Percentiles rank a stretch among this genome's conserved stretches.
These are phyloP conservation scores for Drosophila suzukii DNA, from an alignment of 1,140 invertebrate species.

Conservation along the genomic window DNA sequence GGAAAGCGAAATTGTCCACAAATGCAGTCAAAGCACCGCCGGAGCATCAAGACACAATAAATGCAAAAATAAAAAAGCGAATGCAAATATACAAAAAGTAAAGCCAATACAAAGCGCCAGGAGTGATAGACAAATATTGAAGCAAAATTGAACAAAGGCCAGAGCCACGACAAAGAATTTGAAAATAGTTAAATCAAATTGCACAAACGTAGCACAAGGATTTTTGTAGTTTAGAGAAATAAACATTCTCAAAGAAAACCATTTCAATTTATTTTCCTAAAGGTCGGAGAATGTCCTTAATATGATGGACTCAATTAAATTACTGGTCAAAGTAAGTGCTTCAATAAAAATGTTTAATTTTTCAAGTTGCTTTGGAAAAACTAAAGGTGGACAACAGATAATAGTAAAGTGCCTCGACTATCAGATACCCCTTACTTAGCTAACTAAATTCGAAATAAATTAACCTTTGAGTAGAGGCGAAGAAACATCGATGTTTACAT, in stretches of 20 bases:
- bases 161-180: neutral
- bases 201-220: neutral
- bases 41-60: slow-evolving; percentile 26
- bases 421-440: too few species aligned
- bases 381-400: too few species aligned
- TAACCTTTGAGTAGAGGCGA: too few species aligned
- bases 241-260: neutral
- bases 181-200: slow-evolving; percentile 20
- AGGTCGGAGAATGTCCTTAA: neutral
- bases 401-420: too few species aligned
- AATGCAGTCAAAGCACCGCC: slow-evolving; percentile 57
- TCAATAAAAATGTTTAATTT: neutral
- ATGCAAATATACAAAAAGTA: slow-evolving; percentile 25
- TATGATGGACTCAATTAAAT: too few species aligned
- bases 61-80: slow-evolving; percentile 5
- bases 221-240: neutral
- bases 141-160: slow-evolving; percentile 33
- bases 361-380: neutral
- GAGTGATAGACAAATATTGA: slow-evolving; percentile 43
- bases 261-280: too few species aligned
- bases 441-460: too few species aligned
- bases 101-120: slow-evolving; percentile 46
- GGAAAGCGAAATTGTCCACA: slow-evolving; percentile 41
- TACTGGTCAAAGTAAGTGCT: neutral
- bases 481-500: too few species aligned